These are phyloP conservation scores for Atrina japonica DNA, from an alignment of 2,888 invertebrate species.

Conservation along the genomic window DNA sequence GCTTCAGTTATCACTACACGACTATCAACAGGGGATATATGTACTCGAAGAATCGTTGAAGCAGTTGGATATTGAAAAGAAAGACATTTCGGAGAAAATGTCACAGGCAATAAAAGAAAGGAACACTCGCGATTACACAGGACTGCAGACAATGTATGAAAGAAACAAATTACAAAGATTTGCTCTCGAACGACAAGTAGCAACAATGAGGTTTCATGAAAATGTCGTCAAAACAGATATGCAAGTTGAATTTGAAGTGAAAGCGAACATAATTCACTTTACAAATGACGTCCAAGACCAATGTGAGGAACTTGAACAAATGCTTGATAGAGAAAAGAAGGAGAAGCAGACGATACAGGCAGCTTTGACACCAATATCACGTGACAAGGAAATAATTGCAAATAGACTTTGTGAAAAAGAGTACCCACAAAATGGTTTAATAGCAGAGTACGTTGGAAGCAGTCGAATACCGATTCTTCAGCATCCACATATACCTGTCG, in stretches of 20 bases:
- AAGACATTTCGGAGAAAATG: constrained; percentile 54
- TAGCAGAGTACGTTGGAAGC: constrained; percentile 39
- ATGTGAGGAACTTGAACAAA: constrained; percentile 68
- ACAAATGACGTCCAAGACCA: constrained; percentile 72
- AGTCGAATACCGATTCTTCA: constrained; percentile 2
- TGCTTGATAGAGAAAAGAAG: constrained; percentile 61
- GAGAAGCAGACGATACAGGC: constrained; percentile 67
- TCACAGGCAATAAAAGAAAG: constrained; percentile 50
- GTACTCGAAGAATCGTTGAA: constrained; percentile 49
- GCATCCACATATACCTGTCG: too few species aligned
- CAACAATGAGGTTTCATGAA: constrained; percentile 60
- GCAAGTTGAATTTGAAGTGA: constrained; percentile 65
- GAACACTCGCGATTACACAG: constrained; percentile 51
- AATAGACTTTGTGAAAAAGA: constrained; percentile 55
- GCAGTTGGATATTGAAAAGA: constrained; percentile 55
- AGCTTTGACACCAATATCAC: constrained; percentile 65
- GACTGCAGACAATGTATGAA: constrained; percentile 60
- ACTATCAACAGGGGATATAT: constrained; percentile 53
- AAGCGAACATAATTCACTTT: constrained; percentile 64
- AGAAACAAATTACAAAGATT: constrained; percentile 68
- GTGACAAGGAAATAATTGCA: constrained; percentile 59
- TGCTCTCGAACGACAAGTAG: constrained; percentile 63
- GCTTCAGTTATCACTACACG: constrained; percentile 59
- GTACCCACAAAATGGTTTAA: constrained; percentile 20
- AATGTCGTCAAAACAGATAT: constrained; percentile 62